These are phyloP conservation scores for Baronia brevicornis DNA, from an alignment of 2,888 invertebrate genomes.

Conservation along the genomic window DNA sequence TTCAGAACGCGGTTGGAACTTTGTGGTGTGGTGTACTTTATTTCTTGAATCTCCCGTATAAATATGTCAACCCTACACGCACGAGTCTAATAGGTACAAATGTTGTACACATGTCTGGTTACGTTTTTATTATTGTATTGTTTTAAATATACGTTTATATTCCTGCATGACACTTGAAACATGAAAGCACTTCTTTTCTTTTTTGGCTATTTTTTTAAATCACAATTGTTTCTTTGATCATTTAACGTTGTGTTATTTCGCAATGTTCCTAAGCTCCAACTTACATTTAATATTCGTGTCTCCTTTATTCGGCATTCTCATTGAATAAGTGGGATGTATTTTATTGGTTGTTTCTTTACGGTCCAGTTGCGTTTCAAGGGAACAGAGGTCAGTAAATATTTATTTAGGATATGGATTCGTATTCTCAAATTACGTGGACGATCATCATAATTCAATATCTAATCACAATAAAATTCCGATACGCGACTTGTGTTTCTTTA, in stretches of 20 bases:
- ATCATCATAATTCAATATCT: slow-evolving; percentile 12
- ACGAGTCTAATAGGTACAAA: too few species aligned
- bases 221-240: too few species aligned
- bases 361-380: slow-evolving; percentile 1
- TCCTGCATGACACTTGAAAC: too few species aligned
- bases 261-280: too few species aligned
- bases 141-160: too few species aligned
- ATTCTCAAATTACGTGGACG: slow-evolving; percentile 3
- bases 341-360: slow-evolving; percentile 3
- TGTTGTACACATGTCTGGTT: too few species aligned
- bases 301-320: too few species aligned
- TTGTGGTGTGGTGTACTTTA: slow-evolving; percentile 4
- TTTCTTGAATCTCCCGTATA: background rate
- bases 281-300: too few species aligned
- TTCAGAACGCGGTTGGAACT: slow-evolving; percentile 10
- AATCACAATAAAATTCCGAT: slow-evolving; percentile 11
- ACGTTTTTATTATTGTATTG: too few species aligned
- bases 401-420: slow-evolving; percentile 6
- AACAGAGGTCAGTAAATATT: slow-evolving; percentile 6
- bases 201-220: too few species aligned
- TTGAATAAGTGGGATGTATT: background rate
- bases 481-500: slow-evolving; percentile 7
- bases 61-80: background rate
- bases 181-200: too few species aligned
- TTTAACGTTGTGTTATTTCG: too few species aligned